Evolutionary conservation across 1,140 invertebrate species (phyloP).

Genomic region (Bicyclus anynana): DNA sequence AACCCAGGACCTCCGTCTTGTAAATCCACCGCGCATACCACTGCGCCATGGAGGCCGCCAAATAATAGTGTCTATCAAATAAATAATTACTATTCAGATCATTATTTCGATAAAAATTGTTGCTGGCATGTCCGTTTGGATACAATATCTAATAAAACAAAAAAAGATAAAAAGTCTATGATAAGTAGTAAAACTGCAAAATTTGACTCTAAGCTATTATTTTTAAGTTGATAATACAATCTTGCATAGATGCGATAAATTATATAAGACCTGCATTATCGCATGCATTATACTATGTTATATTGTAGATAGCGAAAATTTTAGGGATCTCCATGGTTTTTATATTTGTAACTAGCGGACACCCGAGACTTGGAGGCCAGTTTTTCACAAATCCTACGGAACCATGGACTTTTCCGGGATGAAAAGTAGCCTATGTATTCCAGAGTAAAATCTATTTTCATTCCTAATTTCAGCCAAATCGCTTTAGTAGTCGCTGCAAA

Average conservation of each 20-base stretch:
- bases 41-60: too few species aligned
- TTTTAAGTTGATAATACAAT: neutral
- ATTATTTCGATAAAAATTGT: neutral
- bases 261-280: conserved; percentile 34
- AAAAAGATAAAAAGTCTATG: neutral
- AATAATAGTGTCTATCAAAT: too few species aligned
- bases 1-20: too few species aligned
- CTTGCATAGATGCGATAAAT: conserved; percentile 21
- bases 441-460: too few species aligned
- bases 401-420: too few species aligned
- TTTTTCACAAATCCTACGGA: too few species aligned
- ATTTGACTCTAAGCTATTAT: neutral
- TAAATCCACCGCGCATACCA: too few species aligned
- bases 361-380: too few species aligned
- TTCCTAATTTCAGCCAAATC: too few species aligned
- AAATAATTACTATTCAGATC: neutral
- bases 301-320: conserved; percentile 17
- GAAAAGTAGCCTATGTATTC: too few species aligned
- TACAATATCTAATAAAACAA: neutral
- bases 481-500: too few species aligned
- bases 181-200: neutral
- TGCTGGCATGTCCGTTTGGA: neutral
- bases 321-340: conserved; percentile 7
- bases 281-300: conserved; percentile 24
- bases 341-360: too few species aligned